These are phyloP conservation scores for Poecile montanus DNA, from an alignment of 2,797 vertebrate genomes.

Conservation along the genomic window DNA sequence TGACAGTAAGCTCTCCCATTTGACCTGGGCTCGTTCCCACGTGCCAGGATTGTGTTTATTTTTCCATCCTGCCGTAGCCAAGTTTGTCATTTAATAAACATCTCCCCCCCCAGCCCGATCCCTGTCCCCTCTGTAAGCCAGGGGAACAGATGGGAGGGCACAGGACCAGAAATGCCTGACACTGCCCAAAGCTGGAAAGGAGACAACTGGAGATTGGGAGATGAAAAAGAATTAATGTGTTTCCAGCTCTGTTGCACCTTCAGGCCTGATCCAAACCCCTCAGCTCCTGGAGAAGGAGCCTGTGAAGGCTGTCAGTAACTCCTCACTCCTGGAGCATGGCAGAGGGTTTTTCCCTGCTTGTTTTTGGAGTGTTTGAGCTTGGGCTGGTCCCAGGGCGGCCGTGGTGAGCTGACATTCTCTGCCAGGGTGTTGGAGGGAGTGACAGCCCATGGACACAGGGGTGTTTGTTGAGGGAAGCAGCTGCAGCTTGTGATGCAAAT, in stretches of 20 bases:
- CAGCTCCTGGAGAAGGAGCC: not conserved
- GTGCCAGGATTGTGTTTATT: not conserved
- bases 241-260: not conserved
- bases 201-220: not conserved
- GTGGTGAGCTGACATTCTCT: not conserved
- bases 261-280: not conserved
- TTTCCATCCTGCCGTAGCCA: not conserved
- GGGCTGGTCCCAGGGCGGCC: not conserved
- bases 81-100: slow-evolving; percentile 28
- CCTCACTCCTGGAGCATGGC: not conserved
- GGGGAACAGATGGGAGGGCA: slow-evolving; percentile 46
- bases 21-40: not conserved
- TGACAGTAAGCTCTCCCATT: not conserved
- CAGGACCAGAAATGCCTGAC: not conserved
- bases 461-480: not conserved
- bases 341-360: not conserved
- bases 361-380: not conserved
- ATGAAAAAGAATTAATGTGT: not conserved
- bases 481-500: slow-evolving; percentile 1
- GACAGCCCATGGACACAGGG: not conserved
- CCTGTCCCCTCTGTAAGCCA: not conserved
- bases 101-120: not conserved
- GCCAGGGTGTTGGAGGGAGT: not conserved
- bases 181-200: not conserved
- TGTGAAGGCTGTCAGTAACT: not conserved